These are phyloP conservation scores for Chlorops oryzae DNA, from an alignment of 1,140 invertebrate genomes.

Conservation along the genomic window DNA sequence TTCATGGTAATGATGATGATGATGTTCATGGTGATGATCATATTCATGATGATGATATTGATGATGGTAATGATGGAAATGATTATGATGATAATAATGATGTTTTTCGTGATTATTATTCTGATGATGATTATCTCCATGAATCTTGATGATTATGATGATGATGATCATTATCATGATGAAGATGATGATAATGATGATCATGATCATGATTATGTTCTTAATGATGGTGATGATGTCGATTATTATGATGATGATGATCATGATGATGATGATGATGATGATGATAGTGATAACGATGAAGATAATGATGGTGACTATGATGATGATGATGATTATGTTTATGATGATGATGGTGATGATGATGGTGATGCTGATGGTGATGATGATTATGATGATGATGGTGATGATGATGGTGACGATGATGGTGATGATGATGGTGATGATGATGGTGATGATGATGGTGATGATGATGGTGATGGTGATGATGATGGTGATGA, in stretches of 20 bases:
- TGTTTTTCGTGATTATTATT: not conserved
- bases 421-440: not conserved
- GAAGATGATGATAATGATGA: not conserved
- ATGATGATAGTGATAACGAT: too few relatives aligned
- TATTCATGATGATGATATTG: not conserved
- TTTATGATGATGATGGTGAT: too few relatives aligned
- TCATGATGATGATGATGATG: too few relatives aligned
- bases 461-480: not conserved
- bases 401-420: not conserved
- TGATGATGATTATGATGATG: not conserved
- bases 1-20: not conserved
- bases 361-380: not conserved
- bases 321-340: too few relatives aligned
- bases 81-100: not conserved
- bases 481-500: not conserved
- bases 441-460: not conserved
- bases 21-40: not conserved
- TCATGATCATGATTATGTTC: too few relatives aligned
- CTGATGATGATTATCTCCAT: not conserved
- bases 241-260: too few relatives aligned
- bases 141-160: not conserved
- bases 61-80: not conserved
- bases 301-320: too few relatives aligned
- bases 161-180: not conserved
- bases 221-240: too few relatives aligned